Conservation (phyloP, 2,888 invertebrate species). For the Limnephilus auricula region DNA sequence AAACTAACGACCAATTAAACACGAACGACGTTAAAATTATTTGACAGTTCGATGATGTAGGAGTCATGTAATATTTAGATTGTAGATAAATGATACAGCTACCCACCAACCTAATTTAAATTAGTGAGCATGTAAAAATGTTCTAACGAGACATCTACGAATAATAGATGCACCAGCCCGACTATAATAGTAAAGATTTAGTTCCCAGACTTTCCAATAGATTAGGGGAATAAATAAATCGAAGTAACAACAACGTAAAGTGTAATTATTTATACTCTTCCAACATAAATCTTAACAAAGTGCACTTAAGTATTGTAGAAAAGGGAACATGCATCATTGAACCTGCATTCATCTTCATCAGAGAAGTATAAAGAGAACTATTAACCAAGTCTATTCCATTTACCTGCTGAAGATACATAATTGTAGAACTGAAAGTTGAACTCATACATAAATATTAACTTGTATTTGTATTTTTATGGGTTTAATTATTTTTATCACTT, state of each 20-base stretch:
- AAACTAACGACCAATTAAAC: background rate
- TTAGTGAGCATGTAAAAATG: background rate
- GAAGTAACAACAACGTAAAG: background rate
- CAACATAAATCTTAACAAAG: background rate
- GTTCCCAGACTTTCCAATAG: constrained; percentile 2
- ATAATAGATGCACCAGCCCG: background rate
- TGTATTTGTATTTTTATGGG: no score
- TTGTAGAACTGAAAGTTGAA: background rate
- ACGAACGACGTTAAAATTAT: background rate
- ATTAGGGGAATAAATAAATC: background rate
- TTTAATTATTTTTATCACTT: no score
- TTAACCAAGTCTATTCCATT: background rate
- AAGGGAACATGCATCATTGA: background rate
- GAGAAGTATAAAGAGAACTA: background rate
- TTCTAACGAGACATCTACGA: background rate
- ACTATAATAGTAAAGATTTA: background rate
- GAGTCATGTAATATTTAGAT: background rate
- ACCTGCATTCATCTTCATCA: background rate
- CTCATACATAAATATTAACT: no score
- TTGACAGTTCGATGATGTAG: background rate
- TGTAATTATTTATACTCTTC: background rate
- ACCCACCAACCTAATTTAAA: background rate
- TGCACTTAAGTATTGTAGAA: background rate
- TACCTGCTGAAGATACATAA: background rate
- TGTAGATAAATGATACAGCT: background rate